These are phyloP conservation scores for Dreissena polymorpha DNA, from an alignment of 1,140 invertebrate genomes.

Conservation along the genomic window DNA sequence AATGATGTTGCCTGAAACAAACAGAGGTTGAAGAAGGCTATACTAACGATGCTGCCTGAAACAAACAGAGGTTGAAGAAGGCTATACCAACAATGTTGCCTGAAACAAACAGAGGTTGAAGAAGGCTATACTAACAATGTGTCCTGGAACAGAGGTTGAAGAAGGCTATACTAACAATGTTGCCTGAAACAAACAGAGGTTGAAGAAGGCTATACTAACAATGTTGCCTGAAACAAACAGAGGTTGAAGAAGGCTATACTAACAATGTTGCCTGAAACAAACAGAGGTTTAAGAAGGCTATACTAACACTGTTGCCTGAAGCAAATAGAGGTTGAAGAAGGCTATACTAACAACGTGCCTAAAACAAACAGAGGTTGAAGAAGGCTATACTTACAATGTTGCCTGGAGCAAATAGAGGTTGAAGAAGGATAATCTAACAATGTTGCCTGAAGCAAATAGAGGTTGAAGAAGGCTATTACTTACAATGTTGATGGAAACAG, in stretches of 20 bases:
- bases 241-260: slow-evolving; percentile 98
- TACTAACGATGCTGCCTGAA: slow-evolving; percentile 92
- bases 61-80: slow-evolving; percentile 89
- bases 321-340: slow-evolving; percentile 98
- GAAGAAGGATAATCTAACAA: too few species aligned
- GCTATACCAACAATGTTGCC: slow-evolving; percentile 95
- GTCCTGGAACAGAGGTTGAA: slow-evolving; percentile 90
- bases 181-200: slow-evolving; percentile 85
- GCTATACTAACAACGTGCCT: slow-evolving; percentile 95
- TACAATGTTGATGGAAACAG: slow-evolving; percentile 87
- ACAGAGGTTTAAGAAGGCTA: too few species aligned
- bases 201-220: slow-evolving; percentile 97
- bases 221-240: slow-evolving; percentile 85
- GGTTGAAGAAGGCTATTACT: slow-evolving; percentile 98
- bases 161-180: slow-evolving; percentile 95
- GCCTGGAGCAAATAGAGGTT: slow-evolving; percentile 81
- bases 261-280: slow-evolving; percentile 87
- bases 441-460: slow-evolving; percentile 97
- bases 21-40: slow-evolving; percentile 94
- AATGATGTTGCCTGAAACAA: slow-evolving; percentile 87
- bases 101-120: slow-evolving; percentile 87
- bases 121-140: slow-evolving; percentile 95
- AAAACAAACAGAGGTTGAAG: slow-evolving; percentile 86
- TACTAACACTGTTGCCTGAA: slow-evolving; percentile 96
- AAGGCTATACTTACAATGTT: slow-evolving; percentile 96